phyloP scores from a whole-genome alignment of 2,113 vertebrate species.

The Cathartes aura region DNA sequence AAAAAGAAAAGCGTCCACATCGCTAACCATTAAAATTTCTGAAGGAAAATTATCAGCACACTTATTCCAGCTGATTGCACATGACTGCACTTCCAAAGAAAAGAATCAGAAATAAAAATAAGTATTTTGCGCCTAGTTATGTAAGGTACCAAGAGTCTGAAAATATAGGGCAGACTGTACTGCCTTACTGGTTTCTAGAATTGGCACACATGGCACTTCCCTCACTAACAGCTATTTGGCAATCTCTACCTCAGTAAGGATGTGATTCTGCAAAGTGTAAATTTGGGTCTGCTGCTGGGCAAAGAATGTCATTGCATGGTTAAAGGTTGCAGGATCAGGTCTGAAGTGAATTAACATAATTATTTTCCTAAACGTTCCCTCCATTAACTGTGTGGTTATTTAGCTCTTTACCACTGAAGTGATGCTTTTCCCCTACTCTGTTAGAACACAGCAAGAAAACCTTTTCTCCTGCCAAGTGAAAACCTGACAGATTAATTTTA shows the following conservation, averaged over 20 bases:
- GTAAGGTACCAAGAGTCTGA: not conserved
- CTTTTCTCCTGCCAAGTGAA: not conserved
- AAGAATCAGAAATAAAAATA: slow-evolving; percentile 26
- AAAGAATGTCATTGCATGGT: not conserved
- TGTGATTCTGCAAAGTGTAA: slow-evolving; percentile 21
- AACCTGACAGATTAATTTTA: not conserved
- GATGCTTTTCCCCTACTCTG: not conserved
- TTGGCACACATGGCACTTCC: slow-evolving; percentile 29
- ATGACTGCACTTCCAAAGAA: slow-evolving; percentile 53
- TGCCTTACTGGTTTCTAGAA: not conserved
- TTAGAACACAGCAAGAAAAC: not conserved
- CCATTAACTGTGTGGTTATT: not conserved
- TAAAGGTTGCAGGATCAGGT: not conserved
- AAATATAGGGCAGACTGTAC: slow-evolving; percentile 23
- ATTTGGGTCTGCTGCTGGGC: slow-evolving; percentile 3
- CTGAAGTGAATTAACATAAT: not conserved
- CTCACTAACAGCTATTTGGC: slow-evolving; percentile 17
- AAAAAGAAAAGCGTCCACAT: slow-evolving; percentile 45
- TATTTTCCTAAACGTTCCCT: slow-evolving; percentile 1
- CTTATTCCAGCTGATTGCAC: slow-evolving; percentile 50
- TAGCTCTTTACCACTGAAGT: not conserved
- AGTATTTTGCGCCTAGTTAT: slow-evolving; percentile 29
- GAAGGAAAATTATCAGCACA: slow-evolving; percentile 56
- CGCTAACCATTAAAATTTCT: not conserved
- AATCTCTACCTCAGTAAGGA: not conserved